A percentile compares a stretch with the other conserved stretches of the same genome.
These are phyloP conservation scores for Neoarius graeffei DNA, from an alignment of 2,113 vertebrate genomes.

Conservation along the genomic window DNA sequence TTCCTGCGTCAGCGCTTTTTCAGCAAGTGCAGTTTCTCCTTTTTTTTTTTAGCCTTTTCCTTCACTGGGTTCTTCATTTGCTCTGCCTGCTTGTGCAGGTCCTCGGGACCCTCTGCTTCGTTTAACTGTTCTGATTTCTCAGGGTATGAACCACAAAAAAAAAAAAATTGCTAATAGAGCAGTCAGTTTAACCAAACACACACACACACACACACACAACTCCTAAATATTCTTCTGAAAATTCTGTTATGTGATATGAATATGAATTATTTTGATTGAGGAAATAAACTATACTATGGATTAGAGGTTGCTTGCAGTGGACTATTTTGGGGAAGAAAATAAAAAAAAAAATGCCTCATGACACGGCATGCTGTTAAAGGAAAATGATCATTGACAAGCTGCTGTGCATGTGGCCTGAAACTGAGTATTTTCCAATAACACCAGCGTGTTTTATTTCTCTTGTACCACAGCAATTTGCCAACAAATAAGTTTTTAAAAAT, in stretches of 20 bases:
- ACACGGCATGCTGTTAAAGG: no score
- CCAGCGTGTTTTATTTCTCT: no score
- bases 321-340: not conserved
- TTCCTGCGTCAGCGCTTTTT: conserved; percentile 61
- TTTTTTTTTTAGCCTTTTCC: conserved; percentile 22
- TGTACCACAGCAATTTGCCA: no score
- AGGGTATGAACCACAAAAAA: conserved; percentile 49
- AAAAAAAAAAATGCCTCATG: not conserved
- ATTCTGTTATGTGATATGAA: conserved; percentile 39
- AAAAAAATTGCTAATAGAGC: conserved; percentile 51
- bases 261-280: conserved; percentile 33
- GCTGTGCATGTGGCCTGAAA: no score
- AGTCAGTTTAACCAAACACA: conserved; percentile 43
- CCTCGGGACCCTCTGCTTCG: conserved; percentile 54
- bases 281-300: not conserved
- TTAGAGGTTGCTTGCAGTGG: not conserved
- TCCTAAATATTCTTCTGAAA: conserved; percentile 27
- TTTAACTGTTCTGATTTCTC: conserved; percentile 54
- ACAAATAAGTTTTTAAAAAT: no score
- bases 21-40: conserved; percentile 48
- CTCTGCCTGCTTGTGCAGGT: conserved; percentile 50
- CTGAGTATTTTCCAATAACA: no score
- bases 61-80: conserved; percentile 52
- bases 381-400: no score
- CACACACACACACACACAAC: not conserved